phyloP scores from a whole-genome alignment of 2,113 vertebrate species.

The Diadophis punctatus region DNA sequence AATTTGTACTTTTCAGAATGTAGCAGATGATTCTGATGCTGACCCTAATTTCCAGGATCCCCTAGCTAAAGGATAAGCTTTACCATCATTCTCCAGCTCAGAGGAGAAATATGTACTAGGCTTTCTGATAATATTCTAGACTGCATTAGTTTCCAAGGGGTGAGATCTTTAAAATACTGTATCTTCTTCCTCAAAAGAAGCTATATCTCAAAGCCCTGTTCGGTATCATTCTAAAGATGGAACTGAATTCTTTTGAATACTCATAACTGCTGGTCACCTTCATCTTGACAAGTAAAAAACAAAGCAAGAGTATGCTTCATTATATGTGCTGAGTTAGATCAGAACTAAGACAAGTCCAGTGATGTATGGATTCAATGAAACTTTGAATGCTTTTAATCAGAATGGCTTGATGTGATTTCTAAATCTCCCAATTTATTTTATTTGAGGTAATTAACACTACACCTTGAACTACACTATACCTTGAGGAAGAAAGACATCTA shows the following conservation, averaged over 20 bases:
- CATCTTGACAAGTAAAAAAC: neutral
- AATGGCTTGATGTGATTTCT: neutral
- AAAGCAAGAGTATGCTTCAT: neutral
- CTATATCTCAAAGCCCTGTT: neutral
- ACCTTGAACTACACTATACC: neutral
- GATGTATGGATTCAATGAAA: neutral
- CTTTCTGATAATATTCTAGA: neutral
- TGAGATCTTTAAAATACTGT: neutral
- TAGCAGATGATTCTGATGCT: neutral
- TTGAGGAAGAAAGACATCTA: neutral
- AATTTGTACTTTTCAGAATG: neutral
- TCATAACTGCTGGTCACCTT: neutral
- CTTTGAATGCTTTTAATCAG: neutral
- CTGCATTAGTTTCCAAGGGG: neutral
- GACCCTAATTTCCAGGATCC: neutral
- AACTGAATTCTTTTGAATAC: neutral
- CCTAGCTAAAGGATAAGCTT: neutral
- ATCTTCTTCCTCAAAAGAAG: neutral
- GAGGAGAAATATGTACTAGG: neutral
- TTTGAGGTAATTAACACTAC: neutral
- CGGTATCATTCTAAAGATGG: neutral
- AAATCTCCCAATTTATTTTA: neutral
- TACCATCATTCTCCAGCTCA: neutral
- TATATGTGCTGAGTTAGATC: neutral
- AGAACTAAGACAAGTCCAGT: neutral